Conservation (phyloP, 35 echinoderm and acorn worm genomes). For the Hemicentrotus pulcherrimus region DNA sequence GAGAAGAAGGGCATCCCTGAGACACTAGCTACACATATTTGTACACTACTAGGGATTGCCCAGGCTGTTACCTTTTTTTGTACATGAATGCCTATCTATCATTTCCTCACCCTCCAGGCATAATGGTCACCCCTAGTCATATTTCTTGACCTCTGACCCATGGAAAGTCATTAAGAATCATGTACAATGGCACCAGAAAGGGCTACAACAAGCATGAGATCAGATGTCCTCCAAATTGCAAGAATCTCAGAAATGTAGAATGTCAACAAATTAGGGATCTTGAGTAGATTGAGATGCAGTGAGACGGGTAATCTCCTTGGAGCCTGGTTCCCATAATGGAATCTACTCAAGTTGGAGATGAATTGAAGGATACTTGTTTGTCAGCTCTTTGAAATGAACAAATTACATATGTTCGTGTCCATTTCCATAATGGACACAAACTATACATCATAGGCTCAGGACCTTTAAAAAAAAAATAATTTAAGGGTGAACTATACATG, state of each 20-base stretch:
- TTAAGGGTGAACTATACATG: no score
- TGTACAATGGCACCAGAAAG: background rate
- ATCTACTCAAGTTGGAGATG: background rate
- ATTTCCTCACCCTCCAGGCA: background rate
- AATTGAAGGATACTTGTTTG: background rate
- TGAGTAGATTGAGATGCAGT: slow-evolving; percentile 1
- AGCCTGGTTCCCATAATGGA: background rate
- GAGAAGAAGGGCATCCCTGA: background rate
- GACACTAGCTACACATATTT: background rate
- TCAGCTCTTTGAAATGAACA: background rate
- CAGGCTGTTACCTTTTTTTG: background rate
- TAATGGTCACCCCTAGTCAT: background rate
- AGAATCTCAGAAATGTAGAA: slow-evolving; percentile 5
- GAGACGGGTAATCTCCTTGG: background rate
- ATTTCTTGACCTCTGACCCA: background rate
- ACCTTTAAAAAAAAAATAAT: no score
- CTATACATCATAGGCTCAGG: no score
- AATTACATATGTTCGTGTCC: background rate
- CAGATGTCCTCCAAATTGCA: background rate
- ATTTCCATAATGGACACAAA: background rate
- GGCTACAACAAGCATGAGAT: background rate
- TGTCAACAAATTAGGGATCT: background rate
- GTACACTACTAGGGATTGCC: background rate
- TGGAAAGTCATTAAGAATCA: background rate
- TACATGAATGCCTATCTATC: background rate